Evolutionary conservation across 2,888 invertebrate genomes (phyloP).

Genomic region (Mantis religiosa): DNA sequence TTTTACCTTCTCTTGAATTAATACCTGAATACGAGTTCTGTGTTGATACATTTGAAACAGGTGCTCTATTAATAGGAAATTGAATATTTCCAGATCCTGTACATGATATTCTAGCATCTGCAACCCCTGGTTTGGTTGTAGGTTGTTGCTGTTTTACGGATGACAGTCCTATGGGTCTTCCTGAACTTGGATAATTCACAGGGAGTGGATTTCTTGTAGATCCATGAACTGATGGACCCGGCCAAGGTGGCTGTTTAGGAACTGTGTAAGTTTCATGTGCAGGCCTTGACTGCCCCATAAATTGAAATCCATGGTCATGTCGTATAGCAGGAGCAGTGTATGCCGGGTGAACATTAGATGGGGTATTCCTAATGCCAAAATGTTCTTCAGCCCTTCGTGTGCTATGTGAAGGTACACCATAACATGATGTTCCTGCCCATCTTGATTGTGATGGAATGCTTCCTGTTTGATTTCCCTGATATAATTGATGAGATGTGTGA

Average conservation of each 20-base stretch:
- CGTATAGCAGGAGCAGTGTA: neutral
- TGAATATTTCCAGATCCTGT: neutral
- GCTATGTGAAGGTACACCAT: neutral
- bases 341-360: neutral
- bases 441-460: neutral
- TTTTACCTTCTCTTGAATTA: neutral
- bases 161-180: neutral
- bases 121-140: neutral
- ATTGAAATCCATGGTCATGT: neutral
- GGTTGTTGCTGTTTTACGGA: neutral
- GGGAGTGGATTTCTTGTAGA: neutral
- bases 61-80: neutral
- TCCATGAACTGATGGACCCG: neutral
- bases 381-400: neutral
- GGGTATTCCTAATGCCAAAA: neutral
- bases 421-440: constrained; percentile 10
- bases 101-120: neutral
- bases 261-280: neutral
- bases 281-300: neutral
- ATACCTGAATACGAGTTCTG: neutral
- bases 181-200: neutral
- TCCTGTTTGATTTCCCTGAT: neutral
- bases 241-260: neutral
- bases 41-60: neutral
- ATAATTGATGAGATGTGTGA: neutral